Evolutionary conservation across 2,113 vertebrate genomes (phyloP), one percentile per base, ranked within the genome.

Genomic region (Todiramphus chloris): DNA sequence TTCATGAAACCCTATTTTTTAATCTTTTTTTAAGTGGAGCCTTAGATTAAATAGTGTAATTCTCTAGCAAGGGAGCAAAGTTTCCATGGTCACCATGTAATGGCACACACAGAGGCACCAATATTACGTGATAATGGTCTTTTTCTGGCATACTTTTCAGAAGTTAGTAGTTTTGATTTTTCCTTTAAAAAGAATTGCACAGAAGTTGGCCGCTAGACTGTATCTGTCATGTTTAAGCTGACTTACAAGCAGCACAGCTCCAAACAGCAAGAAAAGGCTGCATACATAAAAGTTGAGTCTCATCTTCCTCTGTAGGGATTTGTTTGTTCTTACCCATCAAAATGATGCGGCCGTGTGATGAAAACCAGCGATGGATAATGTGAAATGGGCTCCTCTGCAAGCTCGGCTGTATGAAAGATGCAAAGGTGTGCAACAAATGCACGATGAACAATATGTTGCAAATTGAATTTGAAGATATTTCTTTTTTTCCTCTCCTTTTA

Each of bases 91-190:
- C 93, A 82, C 89, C 25, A 1, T 56, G 35, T 37, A 70, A 74
- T 85, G 59, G 73, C 91, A 67, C 44, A 74, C 64, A 37, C 41
- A 72, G 56, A 74, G 60, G 82, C 68, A 88, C 92, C 88, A 73
- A 46, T 62, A 69, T 62, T 80, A 46, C 15, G 44, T 55, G 72
- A 69, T 66, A n/a, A 39, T 87, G 69, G 33, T 95, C 60, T 84
- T 84, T 92, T 80, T 55, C 86, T 90, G 79, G 50, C 72, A 48
- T 64, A 25, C 67, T 77, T 86, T 62, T 76, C 44, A 58, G 28
- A 95, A 89, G 92, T 94, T 69, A 83, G 66, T 92, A 79, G 33
- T 95, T 96, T 76, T 58, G 84, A 82, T 96, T 94, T 83, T 84
- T 81, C 93, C 87, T 80, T 80, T 75, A 48, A 68, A 82, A 90